phyloP scores from a whole-genome alignment of 2,888 invertebrate genomes.

The Rhagium mordax region DNA sequence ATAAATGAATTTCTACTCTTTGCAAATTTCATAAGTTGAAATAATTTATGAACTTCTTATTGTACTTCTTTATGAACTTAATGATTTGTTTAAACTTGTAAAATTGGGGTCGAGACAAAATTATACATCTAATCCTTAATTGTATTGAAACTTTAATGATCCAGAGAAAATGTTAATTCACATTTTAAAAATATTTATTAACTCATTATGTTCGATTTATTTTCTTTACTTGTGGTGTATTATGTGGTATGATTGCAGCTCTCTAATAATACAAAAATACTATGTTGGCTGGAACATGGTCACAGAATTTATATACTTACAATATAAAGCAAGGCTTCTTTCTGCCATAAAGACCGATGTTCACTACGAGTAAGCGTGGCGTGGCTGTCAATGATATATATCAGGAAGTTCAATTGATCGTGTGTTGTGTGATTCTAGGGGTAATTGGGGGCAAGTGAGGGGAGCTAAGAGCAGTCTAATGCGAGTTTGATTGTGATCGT shows the following conservation, averaged over 20 bases:
- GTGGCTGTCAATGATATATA: slow-evolving; percentile 54
- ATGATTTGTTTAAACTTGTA: neutral
- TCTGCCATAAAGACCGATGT: neutral
- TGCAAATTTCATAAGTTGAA: neutral
- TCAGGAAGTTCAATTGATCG: slow-evolving; percentile 52
- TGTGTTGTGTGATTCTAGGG: slow-evolving; percentile 43
- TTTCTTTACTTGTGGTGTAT: no score
- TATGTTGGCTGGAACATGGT: neutral
- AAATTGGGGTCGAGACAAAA: neutral
- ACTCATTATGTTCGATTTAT: neutral
- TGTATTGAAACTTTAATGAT: neutral
- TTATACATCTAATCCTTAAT: neutral
- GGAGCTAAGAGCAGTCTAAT: slow-evolving; percentile 47
- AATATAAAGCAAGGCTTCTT: neutral
- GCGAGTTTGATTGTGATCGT: slow-evolving; percentile 50
- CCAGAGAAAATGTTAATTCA: neutral
- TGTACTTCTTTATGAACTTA: neutral
- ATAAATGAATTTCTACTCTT: no score
- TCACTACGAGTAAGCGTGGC: neutral
- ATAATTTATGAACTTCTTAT: neutral
- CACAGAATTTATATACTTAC: no score
- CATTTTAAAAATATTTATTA: neutral
- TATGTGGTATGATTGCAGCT: no score
- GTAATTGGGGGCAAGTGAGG: slow-evolving; percentile 41
- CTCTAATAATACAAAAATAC: neutral